Base-by-base conservation (phyloP, 2,113 vertebrate genomes). In the Arenaria interpres region DNA sequence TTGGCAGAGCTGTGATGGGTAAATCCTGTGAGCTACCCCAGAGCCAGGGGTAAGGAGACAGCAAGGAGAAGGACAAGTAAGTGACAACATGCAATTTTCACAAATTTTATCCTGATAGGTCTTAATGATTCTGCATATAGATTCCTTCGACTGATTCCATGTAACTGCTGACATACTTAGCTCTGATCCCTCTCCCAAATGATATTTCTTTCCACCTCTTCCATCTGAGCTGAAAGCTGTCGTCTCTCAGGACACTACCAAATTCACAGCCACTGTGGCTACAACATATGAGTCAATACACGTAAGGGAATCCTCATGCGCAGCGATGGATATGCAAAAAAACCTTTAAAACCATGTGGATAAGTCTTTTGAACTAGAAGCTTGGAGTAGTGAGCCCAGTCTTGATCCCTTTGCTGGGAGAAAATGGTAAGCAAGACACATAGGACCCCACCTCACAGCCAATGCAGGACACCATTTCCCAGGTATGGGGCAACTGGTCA, bases 231-330 rank as follows among this genome's bases (percentile, higher is more conserved):
- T 45, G n/a, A 83, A 59, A 95, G 20, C 12, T 4, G 0, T 21
- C 45, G 22, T 72, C 37, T 69, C 45, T 24, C 45, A 69, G 78
- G 66, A 48, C 37, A 45, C 25, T 39, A 43, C 10, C 32, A 43
- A 64, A 77, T 37, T 76, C 81, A 86, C 39, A 62, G 62, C 13
- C 32, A 9, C 32, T 16, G 23, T 30, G 32, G 69, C 33, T 63
- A 72, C 56, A 63, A 59, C 39, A 53, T 2, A 74, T 0, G 0
- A 71, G 13, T 4, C 21, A 77, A 57, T 11, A 43, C 4, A 32
- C 3, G 13, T 0, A 7, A 39, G 12, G 5, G 39, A 90, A 75
- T 30, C 25, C 35, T 74, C 68, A 35, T 54, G 28, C 16, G 68
- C 17, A 66, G 25, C 1, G 0, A 27, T 39, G 15, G 53, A 37